Conservation (phyloP, 2,888 invertebrate species). For the Stenchaetothrips biformis region DNA sequence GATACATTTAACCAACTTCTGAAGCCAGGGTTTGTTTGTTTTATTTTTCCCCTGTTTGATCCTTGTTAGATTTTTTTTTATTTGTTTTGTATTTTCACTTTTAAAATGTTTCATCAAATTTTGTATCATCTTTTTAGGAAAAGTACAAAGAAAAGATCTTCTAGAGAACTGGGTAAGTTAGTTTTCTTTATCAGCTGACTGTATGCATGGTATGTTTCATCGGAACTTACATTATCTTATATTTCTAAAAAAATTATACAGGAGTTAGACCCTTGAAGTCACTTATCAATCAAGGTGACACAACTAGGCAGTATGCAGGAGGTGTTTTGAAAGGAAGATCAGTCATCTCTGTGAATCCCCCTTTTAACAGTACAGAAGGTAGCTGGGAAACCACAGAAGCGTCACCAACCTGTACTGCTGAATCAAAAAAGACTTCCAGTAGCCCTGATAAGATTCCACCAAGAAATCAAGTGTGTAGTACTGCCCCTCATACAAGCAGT, state of each 20-base stretch:
- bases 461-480: too few species aligned
- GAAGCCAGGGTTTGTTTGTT: background rate
- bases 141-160: background rate
- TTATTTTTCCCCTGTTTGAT: background rate
- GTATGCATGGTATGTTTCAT: background rate
- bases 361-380: too few species aligned
- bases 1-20: background rate
- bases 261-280: background rate
- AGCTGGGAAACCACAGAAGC: too few species aligned
- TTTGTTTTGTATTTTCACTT: background rate
- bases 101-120: background rate
- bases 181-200: background rate
- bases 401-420: too few species aligned
- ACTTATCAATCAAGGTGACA: background rate
- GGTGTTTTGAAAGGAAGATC: background rate
- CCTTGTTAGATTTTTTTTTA: too few species aligned
- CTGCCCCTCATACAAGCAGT: too few species aligned
- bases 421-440: too few species aligned
- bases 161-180: too few species aligned
- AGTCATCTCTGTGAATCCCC: background rate
- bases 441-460: too few species aligned
- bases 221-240: background rate
- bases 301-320: slow-evolving; percentile 2
- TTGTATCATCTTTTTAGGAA: background rate
- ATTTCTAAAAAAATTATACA: background rate